Conservation (phyloP, 2,797 vertebrate species). For the Alca torda region DNA sequence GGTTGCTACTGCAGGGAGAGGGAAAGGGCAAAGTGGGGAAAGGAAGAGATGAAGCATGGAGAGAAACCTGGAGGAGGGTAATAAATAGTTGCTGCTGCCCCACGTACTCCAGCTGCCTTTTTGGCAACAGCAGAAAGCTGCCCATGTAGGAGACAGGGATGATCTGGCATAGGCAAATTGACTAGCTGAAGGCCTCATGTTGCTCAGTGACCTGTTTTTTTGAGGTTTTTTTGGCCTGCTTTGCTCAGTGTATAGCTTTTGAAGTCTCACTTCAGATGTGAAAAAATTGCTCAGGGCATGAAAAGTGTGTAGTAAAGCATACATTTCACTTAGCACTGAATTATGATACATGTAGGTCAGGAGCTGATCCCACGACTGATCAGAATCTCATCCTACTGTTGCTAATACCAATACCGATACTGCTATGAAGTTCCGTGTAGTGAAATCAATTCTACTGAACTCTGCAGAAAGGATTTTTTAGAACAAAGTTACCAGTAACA, state of each 20-base stretch:
- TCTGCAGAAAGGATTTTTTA: background rate
- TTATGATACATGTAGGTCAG: background rate
- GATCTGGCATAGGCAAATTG: constrained; percentile 12
- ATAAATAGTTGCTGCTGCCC: background rate
- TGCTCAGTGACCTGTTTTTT: background rate
- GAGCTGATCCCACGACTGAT: background rate
- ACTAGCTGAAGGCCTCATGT: background rate
- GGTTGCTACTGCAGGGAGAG: background rate
- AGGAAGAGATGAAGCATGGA: background rate
- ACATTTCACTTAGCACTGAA: background rate
- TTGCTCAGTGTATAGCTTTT: background rate
- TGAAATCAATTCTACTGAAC: background rate
- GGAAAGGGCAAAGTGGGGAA: background rate
- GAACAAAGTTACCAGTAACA: background rate
- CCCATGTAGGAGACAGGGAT: background rate
- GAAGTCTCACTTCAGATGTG: background rate
- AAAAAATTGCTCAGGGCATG: background rate
- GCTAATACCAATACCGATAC: background rate
- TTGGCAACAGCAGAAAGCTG: background rate
- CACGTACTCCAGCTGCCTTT: background rate
- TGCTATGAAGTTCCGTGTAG: background rate
- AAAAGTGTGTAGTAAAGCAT: background rate
- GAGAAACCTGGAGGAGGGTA: constrained; percentile 17
- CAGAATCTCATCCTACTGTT: background rate
- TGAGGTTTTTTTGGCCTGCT: background rate